Base-by-base conservation (phyloP, 1,140 invertebrate genomes). In the Zaprionus inermis region DNA sequence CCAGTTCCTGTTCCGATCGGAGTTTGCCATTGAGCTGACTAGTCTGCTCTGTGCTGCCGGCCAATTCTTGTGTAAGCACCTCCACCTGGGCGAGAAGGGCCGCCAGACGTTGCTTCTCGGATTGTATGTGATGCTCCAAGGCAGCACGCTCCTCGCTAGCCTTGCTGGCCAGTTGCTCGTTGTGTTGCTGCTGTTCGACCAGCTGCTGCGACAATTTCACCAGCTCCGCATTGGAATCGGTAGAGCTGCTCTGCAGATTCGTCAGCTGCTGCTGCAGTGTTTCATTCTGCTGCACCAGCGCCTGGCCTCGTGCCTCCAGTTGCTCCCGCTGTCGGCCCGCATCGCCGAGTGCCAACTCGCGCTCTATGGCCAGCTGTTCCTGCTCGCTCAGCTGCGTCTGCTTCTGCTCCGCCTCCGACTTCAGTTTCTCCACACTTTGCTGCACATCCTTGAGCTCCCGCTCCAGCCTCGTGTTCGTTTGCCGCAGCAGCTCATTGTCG, bases 361-460 rank as follows among this genome's bases (percentile, higher is more conserved):
- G 75, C 44, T 88, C 66, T 1, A 81, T 76, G 24, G 52, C 32
- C 38, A 76, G 58, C 41, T 88, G 91, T 28, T 90, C 75, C n/a
- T 82, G 56, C 10, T 66, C 71, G 0, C 51, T 55, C 0, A 86
- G 56, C 20, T 92, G 92, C 22, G 79, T 71, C 0, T 79, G 76
- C 65, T 93, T 84, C 10, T 70, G 64, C 28, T 92, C 83, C 2
- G 93, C 36, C 65, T 93, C 92, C 5, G 71, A 56, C 56, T 65
- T 63, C 0, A 55, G 41, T 24, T 81, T 90, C 46, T 92, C 81
- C 6, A 93, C 86, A 7, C 71, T 75, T 56, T 92, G 79, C 18
- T 93, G 93, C 22, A 93, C 70, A 30, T 91, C 76, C n/a, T 84
- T 79, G 3, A 93, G 83, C 61, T 94, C 93, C 12, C 91, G 83